Evolutionary conservation across 2,888 invertebrate genomes (phyloP), one percentile per base, ranked within the genome.

Genomic region (Platycheirus albimanus): DNA sequence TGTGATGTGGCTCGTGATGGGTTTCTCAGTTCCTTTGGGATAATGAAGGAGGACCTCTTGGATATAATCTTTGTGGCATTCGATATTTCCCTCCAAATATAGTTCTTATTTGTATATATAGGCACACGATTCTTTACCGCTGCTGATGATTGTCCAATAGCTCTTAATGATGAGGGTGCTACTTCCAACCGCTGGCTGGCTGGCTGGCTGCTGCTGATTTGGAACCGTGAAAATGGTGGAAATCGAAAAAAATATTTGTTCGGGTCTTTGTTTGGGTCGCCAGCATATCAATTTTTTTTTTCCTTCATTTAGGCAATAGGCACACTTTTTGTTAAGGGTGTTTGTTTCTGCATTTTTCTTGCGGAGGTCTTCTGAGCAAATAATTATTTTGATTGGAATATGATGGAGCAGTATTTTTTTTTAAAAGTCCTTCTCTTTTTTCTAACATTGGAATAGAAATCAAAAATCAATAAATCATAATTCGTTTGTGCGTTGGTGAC

Each of bases 211-310:
- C n/a, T n/a, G n/a, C n/a, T n/a, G 11, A 13, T 15, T 4, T 38
- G 20, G 10, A 56, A 66, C 71, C 81, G 49, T 76, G 58, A 81
- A 81, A 81, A 81, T 81, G 81, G 81, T 71, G 76, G 81, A 81
- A 70, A 71, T 63, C 61, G 49, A 49, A 45, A 81, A 81, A 67
- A 75, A 70, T 80, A 75, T 81, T 81, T 77, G 69, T 69, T 76
- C 36, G 54, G 61, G 49, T 19, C 69, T 70, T 77, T 80, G 81
- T 66, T 76, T 70, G 76, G 66, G 52, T 76, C 76, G 76, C 81
- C 81, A 81, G 81, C 81, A 81, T 78, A 78, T 72, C 36, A 51
- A 38, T 49, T 47, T 11, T 67, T 58, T 19, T 54, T 56, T 41
- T 58, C 7, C 52, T 17, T 51, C 15, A 38, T 15, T 56, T 41